A percentile compares a stretch with the other conserved stretches of the same genome.
These are phyloP conservation scores for Bufo gargarizans DNA, from an alignment of 2,113 vertebrate species.

Conservation along the genomic window DNA sequence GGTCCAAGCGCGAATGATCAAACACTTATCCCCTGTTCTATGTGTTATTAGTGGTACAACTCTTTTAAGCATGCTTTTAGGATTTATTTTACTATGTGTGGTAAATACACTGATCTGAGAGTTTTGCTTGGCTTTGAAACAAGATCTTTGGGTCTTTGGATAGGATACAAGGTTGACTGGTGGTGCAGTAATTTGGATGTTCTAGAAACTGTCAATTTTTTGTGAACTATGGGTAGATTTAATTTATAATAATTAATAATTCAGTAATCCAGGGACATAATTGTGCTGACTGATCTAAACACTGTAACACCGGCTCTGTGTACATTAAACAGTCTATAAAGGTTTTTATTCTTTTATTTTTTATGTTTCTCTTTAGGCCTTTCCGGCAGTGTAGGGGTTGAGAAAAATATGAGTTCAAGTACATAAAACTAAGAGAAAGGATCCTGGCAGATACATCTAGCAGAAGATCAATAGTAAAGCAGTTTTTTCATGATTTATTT, in stretches of 20 bases:
- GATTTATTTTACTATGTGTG: background rate
- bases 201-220: background rate
- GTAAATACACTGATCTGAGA: background rate
- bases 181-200: background rate
- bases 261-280: background rate
- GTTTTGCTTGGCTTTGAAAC: background rate
- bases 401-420: conserved; percentile 57
- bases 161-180: background rate
- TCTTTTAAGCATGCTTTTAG: too few relatives aligned
- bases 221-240: background rate
- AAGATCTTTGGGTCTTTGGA: background rate
- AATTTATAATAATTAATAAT: background rate
- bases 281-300: background rate
- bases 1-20: too few relatives aligned
- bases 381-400: conserved; percentile 40
- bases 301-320: background rate
- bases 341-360: background rate
- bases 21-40: too few relatives aligned
- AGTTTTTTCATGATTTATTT: conserved; percentile 60
- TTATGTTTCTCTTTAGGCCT: background rate
- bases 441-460: conserved; percentile 58
- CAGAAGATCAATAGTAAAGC: conserved; percentile 60
- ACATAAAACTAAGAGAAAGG: conserved; percentile 59
- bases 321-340: background rate
- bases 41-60: too few relatives aligned